Base-by-base conservation (phyloP, 2,113 vertebrate genomes). In the Euleptes europaea region DNA sequence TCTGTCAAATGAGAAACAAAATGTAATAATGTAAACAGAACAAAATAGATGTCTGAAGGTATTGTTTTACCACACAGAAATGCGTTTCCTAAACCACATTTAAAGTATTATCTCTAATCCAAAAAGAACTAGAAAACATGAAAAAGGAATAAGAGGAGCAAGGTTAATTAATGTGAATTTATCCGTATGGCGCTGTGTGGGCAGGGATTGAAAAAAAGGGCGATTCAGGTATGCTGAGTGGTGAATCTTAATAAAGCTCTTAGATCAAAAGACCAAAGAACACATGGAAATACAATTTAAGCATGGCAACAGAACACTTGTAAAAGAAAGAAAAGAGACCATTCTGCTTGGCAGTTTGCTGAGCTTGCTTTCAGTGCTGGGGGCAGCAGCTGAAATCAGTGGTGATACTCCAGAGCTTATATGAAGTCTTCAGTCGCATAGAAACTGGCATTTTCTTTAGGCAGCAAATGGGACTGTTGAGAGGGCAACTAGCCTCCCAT, bases 131-230 rank as follows among this genome's bases (percentile, higher is more conserved):
- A 85, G n/a, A 90, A 47, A 15, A 74, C n/a, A 86, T 78, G 17
- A 69, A 83, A 92, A 90, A 72, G 14, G 57, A 84, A 9, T 77
- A 83, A 60, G 13, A 72, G 74, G 49, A 89, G 85, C n/a, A 90
- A 28, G 72, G 88, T 87, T 92, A 84, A 91, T 89, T 93, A 90
- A 89, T 26, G 76, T 0, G 88, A 81, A 71, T 81, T 77, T 72
- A 8, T 47, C 80, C 66, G 67, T 19, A 23, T 60, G 74, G 69
- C 1, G 72, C 13, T 85, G 35, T 26, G 14, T 35, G 10, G 17
- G 3, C 79, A 47, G 3, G 44, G 42, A 40, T 77, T n/a, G n/a
- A n/a, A 73, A 87, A 90, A 88, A 83, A 54, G 66, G 54, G 57
- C 35, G 51, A 91, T 86, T n/a, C 26, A 89, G 89, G 92, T 90